Base-by-base conservation (phyloP, 2,888 invertebrate genomes). In the Drosophila fungiperda region DNA sequence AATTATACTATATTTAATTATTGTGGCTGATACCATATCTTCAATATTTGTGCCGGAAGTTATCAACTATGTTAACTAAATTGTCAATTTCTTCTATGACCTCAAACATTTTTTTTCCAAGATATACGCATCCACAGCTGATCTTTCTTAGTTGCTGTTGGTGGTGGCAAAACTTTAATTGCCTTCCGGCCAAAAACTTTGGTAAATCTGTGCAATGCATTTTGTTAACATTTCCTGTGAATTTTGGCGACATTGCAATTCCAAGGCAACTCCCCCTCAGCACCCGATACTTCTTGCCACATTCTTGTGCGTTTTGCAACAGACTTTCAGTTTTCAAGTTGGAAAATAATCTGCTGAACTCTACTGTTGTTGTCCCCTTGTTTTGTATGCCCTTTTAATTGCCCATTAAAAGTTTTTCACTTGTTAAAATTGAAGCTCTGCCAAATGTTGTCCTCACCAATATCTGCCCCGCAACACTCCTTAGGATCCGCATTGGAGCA, bases 191-290 rank as follows among this genome's bases (percentile, higher is more conserved):
- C 73, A 68, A 75, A 83, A 83, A 80, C 72, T 82, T 83, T 77
- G 73, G 52, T 26, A 78, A 89, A 81, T 78, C 84, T 80, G 77
- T 77, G 61, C 70, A 78, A 58, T 74, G 87, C 83, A 94, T 96
- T 93, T 95, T 96, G 83, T 95, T 96, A 54, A 94, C 95, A 87
- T 94, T 95, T 60, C 94, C 94, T 69, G 80, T 80, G 75, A 82
- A 76, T 80, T 82, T 81, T 73, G 94, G 95, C 68, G 94, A 58
- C 66, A 61, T 53, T 66, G 62, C 63, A 66, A 35, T 36, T 45
- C 33, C 36, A 53, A 38, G 33, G 33, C 29, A 45, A 5, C n/a
- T 9, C 9, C 3, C 0, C 7, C 32, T 20, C 29, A 29, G 1
- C 23, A 17, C 23, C n/a, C 15, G 40, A 2, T 29, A 4, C 32